These are phyloP conservation scores for Argyrosomus japonicus DNA, from an alignment of 2,113 vertebrate genomes.

Conservation along the genomic window DNA sequence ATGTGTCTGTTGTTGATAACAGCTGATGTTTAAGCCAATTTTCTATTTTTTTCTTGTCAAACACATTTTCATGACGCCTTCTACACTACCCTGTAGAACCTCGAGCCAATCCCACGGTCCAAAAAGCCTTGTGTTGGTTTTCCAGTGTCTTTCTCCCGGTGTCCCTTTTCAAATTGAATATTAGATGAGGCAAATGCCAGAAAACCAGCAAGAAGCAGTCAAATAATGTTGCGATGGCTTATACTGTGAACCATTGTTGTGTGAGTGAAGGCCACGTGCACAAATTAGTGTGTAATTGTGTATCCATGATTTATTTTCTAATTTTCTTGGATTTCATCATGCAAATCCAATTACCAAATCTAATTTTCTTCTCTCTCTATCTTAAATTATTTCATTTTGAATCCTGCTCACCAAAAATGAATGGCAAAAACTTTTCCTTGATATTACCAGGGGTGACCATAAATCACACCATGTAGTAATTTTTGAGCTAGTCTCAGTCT, in stretches of 20 bases:
- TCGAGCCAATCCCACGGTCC: background rate
- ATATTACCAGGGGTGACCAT: no score
- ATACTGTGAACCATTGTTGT: background rate
- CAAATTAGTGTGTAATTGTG: background rate
- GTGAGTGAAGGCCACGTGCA: no score
- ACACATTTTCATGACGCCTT: background rate
- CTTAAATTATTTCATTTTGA: background rate
- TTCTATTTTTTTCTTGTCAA: background rate
- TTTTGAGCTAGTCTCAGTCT: background rate
- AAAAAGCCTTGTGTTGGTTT: background rate
- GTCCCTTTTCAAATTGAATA: background rate
- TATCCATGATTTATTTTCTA: background rate
- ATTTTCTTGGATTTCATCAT: background rate
- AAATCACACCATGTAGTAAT: background rate
- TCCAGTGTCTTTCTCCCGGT: no score
- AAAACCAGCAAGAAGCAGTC: background rate
- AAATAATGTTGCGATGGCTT: background rate
- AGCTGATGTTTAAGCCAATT: background rate
- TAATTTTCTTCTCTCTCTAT: background rate
- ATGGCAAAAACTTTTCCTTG: background rate
- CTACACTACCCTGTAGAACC: background rate
- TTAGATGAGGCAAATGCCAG: background rate
- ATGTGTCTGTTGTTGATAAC: no score
- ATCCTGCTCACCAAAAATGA: background rate
- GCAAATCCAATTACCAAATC: background rate